Conservation (phyloP, 2,888 invertebrate genomes). For the Dicranocentrus wangi region DNA sequence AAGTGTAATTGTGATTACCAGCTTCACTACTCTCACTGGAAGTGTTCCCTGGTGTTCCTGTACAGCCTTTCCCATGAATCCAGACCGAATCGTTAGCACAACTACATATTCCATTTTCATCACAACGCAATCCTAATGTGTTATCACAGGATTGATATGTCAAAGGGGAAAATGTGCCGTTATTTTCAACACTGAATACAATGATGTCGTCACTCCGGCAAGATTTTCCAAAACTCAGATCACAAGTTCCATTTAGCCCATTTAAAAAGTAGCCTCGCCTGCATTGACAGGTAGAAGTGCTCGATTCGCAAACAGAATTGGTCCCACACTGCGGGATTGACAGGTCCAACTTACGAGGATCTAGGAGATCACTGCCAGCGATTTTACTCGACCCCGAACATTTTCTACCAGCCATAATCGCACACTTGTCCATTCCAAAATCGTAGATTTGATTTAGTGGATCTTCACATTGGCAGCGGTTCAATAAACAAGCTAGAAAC, state of each 20-base stretch:
- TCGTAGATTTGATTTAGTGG: constrained; percentile 54
- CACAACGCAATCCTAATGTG: constrained; percentile 22
- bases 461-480: constrained; percentile 57
- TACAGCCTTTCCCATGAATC: constrained; percentile 38
- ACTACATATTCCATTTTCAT: constrained; percentile 27
- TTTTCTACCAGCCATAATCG: constrained; percentile 45
- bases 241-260: constrained; percentile 22
- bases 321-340: constrained; percentile 25
- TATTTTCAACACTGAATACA: constrained; percentile 6
- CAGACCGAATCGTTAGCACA: constrained; percentile 14
- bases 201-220: constrained; percentile 30
- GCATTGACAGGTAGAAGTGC: constrained; percentile 40
- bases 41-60: too few relatives aligned
- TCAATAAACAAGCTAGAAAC: constrained; percentile 43
- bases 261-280: constrained; percentile 37
- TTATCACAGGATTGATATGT: constrained; percentile 9
- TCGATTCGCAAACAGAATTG: constrained; percentile 41
- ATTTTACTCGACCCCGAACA: constrained; percentile 12
- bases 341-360: constrained; percentile 4
- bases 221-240: constrained; percentile 35
- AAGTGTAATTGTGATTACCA: constrained; percentile 17
- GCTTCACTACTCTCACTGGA: not conserved
- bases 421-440: constrained; percentile 34
- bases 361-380: constrained; percentile 5
- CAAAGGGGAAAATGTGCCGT: too few relatives aligned